Base-by-base conservation (phyloP, 2,113 vertebrate genomes). In the Rynchops niger region DNA sequence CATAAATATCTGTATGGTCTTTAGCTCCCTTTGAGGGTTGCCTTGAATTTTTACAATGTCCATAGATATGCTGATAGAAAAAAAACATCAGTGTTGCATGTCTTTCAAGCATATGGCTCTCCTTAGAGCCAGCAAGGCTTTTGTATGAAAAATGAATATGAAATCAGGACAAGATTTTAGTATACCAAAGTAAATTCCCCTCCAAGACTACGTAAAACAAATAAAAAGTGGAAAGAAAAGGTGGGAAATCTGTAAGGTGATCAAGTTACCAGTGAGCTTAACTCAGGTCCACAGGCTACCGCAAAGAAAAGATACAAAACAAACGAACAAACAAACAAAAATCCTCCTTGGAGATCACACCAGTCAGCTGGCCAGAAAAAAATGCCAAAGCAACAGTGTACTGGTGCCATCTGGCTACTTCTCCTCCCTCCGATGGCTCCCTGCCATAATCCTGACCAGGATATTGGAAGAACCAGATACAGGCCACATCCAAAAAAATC, bases 51-150 rank as follows among this genome's bases (percentile, higher is more conserved):
- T 94, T 82, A 72, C 84, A 74, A 76, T 82, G 73, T 95, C 95
- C 93, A 69, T 89, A 89, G 94, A 94, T 58, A 79, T 50, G 32
- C 78, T 91, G 95, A 87, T 92, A 84, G 66, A 40, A 90, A 92
- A 94, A 95, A 93, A 88, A 87, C 29, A 91, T 65, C 89, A 93
- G 58, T 95, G 94, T 95, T 95, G 58, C 93, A 85, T 91, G 70
- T 95, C 89, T 97, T 97, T 95, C 91, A 96, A 94, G 58, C 94
- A 95, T 97, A 97, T 96, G 96, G 95, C 94, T 96, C 89, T 94
- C 89, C 89, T 94, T 97, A 94, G 91, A 97, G 94, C 94, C 95
- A 97, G 50, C 84, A 84, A 95, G 89, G 94, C 86, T 96, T 97
- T 95, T 96, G 95, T 95, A 95, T 96, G 93, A 97, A 95, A 93